phyloP scores from a whole-genome alignment of 1,140 invertebrate species.

The Drosophila hydei region DNA sequence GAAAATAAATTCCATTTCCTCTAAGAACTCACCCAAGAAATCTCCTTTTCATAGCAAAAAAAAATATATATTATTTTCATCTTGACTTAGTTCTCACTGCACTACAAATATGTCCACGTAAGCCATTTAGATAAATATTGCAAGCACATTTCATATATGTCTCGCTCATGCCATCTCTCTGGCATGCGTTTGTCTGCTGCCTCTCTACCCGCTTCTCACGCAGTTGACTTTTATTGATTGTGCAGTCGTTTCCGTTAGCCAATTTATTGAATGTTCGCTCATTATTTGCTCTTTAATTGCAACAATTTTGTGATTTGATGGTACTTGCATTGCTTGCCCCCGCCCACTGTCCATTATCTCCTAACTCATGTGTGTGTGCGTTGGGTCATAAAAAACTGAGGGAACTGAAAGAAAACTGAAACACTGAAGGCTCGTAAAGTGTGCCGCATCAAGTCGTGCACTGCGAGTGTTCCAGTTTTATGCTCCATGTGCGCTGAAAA shows the following conservation, averaged over 20 bases:
- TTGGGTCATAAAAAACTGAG: constrained; percentile 50
- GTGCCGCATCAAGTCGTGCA: constrained; percentile 51
- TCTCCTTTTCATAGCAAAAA: too few species aligned
- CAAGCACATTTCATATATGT: too few species aligned
- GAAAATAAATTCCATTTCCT: too few species aligned
- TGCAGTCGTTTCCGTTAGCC: not conserved
- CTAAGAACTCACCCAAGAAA: too few species aligned
- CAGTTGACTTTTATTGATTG: not conserved
- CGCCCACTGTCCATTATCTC: constrained; percentile 21
- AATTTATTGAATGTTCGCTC: constrained; percentile 59
- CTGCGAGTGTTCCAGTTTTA: constrained; percentile 67
- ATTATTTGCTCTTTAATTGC: constrained; percentile 77
- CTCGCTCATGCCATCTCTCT: too few species aligned
- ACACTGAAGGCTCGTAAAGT: constrained; percentile 53
- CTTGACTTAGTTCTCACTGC: too few species aligned
- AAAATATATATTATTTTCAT: too few species aligned
- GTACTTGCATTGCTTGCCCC: not conserved
- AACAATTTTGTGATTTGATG: constrained; percentile 70
- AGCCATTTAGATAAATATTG: too few species aligned
- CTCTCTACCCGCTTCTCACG: constrained; percentile 3
- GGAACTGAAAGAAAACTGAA: constrained; percentile 15
- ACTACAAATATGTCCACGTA: too few species aligned
- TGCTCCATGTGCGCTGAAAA: constrained; percentile 60
- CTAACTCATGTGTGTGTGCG: constrained; percentile 1
- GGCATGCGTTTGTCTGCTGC: not conserved